Percentiles rank a stretch among this genome's conserved stretches.
Evolutionary conservation across 1,140 invertebrate genomes (phyloP).

Genomic region (Proctacanthus coquilletti): DNA sequence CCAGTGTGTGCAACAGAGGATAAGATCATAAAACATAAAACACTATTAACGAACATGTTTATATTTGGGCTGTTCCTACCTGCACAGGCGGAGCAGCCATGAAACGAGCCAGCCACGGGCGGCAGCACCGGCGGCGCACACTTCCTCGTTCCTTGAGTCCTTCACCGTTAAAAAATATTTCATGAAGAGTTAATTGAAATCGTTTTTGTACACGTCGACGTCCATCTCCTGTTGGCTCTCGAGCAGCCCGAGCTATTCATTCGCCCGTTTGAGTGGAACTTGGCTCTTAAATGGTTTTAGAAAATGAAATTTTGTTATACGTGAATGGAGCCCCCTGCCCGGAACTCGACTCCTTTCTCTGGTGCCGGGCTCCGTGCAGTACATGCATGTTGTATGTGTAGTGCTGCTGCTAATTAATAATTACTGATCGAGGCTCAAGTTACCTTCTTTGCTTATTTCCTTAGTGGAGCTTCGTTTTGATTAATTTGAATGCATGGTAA

Average conservation of each 20-base stretch:
- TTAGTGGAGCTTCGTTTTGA: no score
- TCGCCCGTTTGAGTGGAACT: background rate
- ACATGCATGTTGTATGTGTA: background rate
- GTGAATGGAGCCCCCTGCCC: background rate
- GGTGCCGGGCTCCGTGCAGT: background rate
- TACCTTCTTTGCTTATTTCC: no score
- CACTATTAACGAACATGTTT: slow-evolving; percentile 1
- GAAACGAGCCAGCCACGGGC: no score
- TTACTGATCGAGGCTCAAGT: background rate
- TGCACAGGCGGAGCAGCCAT: no score
- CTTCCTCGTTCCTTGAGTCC: background rate
- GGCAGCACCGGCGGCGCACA: no score
- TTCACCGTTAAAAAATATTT: background rate
- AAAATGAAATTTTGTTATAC: background rate
- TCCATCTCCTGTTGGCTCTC: background rate
- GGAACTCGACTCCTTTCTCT: background rate
- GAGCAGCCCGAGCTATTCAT: background rate
- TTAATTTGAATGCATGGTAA: no score
- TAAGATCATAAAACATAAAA: slow-evolving; percentile 1
- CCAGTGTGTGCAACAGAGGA: no score
- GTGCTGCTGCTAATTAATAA: background rate
- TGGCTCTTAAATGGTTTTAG: background rate
- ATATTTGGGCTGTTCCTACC: background rate
- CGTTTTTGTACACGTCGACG: background rate
- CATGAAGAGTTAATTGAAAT: slow-evolving; percentile 1